phyloP scores from a whole-genome alignment of 2,888 invertebrate species.

The Ichneumoninae sp. region DNA sequence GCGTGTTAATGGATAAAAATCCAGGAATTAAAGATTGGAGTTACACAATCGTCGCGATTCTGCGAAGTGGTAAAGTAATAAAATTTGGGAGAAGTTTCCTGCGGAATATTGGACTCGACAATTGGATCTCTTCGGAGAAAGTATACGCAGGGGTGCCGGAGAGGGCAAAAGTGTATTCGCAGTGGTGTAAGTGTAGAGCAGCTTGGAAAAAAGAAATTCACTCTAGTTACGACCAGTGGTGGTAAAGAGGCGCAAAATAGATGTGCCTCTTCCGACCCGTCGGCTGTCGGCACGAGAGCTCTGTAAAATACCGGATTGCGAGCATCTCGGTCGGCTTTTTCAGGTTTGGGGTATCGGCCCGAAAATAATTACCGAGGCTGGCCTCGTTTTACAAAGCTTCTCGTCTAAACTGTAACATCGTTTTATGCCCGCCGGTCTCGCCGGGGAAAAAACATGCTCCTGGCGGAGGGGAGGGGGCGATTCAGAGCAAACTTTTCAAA shows the following conservation, averaged over 20 bases:
- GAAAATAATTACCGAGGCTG: conserved; percentile 61
- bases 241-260: conserved; percentile 56
- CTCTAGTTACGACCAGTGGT: conserved; percentile 66
- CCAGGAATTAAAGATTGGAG: background rate
- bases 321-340: conserved; percentile 38
- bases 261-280: conserved; percentile 12
- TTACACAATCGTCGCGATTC: conserved; percentile 1
- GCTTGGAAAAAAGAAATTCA: conserved; percentile 61
- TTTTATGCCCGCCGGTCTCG: conserved; percentile 56
- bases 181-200: conserved; percentile 3
- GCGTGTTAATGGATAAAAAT: background rate
- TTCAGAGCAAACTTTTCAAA: conserved; percentile 42
- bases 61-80: conserved; percentile 50
- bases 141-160: background rate
- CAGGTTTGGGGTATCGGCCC: conserved; percentile 8
- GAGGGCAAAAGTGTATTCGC: background rate
- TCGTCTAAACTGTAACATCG: conserved; percentile 75
- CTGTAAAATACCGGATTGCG: conserved; percentile 61
- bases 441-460: conserved; percentile 37
- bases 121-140: conserved; percentile 41
- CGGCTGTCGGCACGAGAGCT: conserved; percentile 25
- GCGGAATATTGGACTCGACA: conserved; percentile 37
- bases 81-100: conserved; percentile 26
- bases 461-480: background rate
- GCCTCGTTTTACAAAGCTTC: conserved; percentile 66